A percentile compares a stretch with the other conserved stretches of the same genome.
Conservation (phyloP, 1,140 invertebrate genomes). For the Pentalonia nigronervosa region DNA sequence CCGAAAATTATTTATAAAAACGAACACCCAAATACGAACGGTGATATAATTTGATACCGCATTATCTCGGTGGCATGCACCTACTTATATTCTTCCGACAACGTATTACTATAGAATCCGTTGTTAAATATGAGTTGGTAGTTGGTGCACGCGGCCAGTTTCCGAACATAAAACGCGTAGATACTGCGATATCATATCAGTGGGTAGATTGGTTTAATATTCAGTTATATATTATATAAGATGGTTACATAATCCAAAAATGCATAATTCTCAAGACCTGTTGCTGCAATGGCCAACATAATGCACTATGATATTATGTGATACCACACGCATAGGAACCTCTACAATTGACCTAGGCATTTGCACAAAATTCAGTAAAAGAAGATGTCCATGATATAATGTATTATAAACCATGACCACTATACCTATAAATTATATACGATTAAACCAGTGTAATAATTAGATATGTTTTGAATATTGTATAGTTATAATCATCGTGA, state of each 20-base stretch:
- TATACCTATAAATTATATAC: background rate
- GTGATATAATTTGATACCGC: too few relatives aligned
- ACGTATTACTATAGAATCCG: background rate
- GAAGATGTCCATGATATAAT: background rate
- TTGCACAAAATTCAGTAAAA: background rate
- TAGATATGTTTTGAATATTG: background rate
- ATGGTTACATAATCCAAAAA: background rate
- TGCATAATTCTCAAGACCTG: background rate
- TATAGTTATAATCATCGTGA: background rate
- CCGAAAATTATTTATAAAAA: background rate
- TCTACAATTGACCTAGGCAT: background rate
- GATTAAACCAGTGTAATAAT: background rate
- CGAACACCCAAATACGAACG: background rate
- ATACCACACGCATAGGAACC: background rate
- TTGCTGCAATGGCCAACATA: background rate
- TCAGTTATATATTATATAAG: background rate
- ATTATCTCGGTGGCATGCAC: background rate
- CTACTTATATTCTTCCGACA: background rate
- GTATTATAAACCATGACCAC: background rate
- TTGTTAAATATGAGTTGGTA: background rate
- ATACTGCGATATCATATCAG: background rate
- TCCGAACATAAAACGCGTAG: background rate
- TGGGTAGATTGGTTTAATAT: background rate
- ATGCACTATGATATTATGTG: background rate
- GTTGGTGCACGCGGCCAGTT: background rate